These are phyloP conservation scores for Hypanus sabinus DNA, from an alignment of 2,113 vertebrate species.

Conservation along the genomic window DNA sequence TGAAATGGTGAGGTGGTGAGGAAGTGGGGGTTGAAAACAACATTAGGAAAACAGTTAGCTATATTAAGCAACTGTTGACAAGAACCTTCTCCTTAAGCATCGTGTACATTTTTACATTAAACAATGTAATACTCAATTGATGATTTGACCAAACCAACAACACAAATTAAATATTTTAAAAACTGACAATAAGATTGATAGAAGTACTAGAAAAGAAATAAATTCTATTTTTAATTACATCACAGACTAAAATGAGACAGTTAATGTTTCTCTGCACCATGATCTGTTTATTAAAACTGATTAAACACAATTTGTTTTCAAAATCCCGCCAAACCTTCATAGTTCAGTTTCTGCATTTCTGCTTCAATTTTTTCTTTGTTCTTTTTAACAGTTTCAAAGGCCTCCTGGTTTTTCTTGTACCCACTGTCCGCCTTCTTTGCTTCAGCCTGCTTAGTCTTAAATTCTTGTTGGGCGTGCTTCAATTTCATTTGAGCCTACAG, in stretches of 20 bases:
- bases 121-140: background rate
- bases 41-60: background rate
- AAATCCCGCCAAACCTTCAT: constrained; percentile 64
- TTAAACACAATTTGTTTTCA: background rate
- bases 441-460: constrained; percentile 78
- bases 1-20: too few species aligned
- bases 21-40: too few species aligned
- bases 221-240: background rate
- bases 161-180: background rate
- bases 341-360: constrained; percentile 72
- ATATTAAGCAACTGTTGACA: background rate
- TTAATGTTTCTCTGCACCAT: background rate
- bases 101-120: background rate
- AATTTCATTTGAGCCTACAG: constrained; percentile 82
- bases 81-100: background rate
- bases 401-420: constrained; percentile 74
- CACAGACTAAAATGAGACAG: background rate
- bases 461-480: constrained; percentile 75
- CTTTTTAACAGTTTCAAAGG: constrained; percentile 61
- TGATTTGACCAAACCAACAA: background rate
- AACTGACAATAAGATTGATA: background rate
- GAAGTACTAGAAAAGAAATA: background rate
- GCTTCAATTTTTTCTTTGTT: constrained; percentile 65
- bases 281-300: background rate
- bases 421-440: constrained; percentile 79